Percentiles rank a stretch among this genome's conserved stretches.
These are phyloP conservation scores for Channa striata DNA, from an alignment of 2,797 vertebrate species.

Conservation along the genomic window DNA sequence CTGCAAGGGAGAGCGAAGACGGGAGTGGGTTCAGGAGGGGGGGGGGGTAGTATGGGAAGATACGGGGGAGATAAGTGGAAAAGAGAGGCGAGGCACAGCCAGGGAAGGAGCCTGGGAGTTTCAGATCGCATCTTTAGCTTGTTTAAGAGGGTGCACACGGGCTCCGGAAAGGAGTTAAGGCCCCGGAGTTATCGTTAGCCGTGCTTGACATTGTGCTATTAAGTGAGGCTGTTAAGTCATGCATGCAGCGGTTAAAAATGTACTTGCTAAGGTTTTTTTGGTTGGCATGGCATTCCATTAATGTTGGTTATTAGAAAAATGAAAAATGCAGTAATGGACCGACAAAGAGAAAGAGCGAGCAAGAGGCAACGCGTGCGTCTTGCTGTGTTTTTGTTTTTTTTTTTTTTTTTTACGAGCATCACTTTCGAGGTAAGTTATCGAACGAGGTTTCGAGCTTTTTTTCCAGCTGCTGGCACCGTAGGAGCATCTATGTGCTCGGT, in stretches of 20 bases:
- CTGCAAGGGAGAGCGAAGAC: conserved; percentile 20
- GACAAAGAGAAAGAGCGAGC: neutral
- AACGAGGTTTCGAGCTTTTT: conserved; percentile 29
- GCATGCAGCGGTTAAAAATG: conserved; percentile 7
- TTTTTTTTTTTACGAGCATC: conserved; percentile 1
- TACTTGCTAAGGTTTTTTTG: conserved; percentile 8
- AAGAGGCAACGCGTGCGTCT: conserved; percentile 5
- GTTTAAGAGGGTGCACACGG: conserved; percentile 11
- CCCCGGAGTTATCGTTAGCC: conserved; percentile 25
- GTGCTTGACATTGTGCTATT: conserved; percentile 30
- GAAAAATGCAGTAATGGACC: neutral
- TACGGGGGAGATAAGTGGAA: conserved; percentile 54
- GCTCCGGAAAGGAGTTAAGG: conserved; percentile 17
- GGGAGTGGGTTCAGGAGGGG: conserved; percentile 16
- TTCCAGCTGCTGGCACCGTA: conserved; percentile 6
- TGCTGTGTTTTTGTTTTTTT: neutral
- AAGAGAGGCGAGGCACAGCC: conserved; percentile 28
- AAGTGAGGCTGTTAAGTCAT: conserved; percentile 14
- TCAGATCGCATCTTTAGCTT: conserved; percentile 51
- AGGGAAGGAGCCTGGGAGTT: conserved; percentile 25
- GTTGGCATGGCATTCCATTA: neutral
- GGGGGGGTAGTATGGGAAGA: neutral
- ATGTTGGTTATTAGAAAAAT: neutral
- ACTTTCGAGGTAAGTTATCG: conserved; percentile 15
- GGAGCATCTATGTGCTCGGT: conserved; percentile 7